Percentiles rank a stretch among this genome's conserved stretches.
Evolutionary conservation across 1,140 invertebrate genomes (phyloP).

Genomic region (Homarus americanus): DNA sequence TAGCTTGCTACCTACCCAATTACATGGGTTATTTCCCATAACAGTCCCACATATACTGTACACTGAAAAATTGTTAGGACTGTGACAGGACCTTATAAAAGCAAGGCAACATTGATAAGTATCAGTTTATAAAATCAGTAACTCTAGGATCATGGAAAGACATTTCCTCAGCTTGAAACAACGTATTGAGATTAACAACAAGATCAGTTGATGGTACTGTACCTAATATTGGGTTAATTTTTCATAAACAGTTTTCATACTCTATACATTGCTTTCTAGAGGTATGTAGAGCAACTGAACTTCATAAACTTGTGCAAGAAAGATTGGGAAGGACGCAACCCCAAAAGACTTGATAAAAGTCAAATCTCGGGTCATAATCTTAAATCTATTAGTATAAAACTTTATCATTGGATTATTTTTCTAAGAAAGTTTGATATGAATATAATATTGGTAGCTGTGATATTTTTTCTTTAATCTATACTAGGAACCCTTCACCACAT

Average conservation of each 20-base stretch:
- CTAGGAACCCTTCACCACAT: conserved; percentile 73
- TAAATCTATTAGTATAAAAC: conserved; percentile 71
- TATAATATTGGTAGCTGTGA: conserved; percentile 70
- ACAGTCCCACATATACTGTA: conserved; percentile 61
- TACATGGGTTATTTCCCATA: conserved; percentile 59
- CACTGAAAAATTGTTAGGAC: conserved; percentile 64
- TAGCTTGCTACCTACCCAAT: conserved; percentile 43
- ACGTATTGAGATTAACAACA: conserved; percentile 31
- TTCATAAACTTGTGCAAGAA: conserved; percentile 72
- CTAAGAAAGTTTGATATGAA: conserved; percentile 72
- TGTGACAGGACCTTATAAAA: conserved; percentile 62
- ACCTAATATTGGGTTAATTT: not conserved
- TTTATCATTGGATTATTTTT: conserved; percentile 69
- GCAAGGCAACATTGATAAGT: conserved; percentile 66
- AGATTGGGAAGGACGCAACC: conserved; percentile 68
- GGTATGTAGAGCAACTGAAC: conserved; percentile 62
- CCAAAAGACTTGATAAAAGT: conserved; percentile 28
- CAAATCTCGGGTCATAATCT: conserved; percentile 34
- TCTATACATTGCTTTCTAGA: conserved; percentile 50
- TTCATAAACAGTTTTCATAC: not conserved
- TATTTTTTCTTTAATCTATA: conserved; percentile 68
- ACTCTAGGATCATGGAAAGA: conserved; percentile 70
- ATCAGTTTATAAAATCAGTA: conserved; percentile 67
- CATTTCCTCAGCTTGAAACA: conserved; percentile 56
- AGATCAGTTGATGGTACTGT: not conserved